Evolutionary conservation across 1,140 invertebrate genomes (phyloP).

Genomic region (Arctopsyche grandis): DNA sequence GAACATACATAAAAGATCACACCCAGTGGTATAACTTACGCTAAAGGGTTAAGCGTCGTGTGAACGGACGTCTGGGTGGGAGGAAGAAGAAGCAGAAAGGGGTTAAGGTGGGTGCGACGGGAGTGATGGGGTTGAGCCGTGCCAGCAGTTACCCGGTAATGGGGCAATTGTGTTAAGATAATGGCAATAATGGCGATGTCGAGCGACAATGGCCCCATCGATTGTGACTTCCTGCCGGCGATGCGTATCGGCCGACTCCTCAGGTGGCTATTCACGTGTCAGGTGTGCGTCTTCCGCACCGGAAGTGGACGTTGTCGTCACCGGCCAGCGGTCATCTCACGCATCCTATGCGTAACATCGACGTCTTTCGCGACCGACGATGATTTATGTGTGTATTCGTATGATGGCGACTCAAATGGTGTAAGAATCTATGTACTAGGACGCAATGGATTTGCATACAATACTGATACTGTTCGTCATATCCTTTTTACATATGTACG

Average conservation of each 20-base stretch:
- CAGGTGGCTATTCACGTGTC: slow-evolving; percentile 3
- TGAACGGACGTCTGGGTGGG: too few species aligned
- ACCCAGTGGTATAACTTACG: background rate
- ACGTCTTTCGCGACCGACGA: too few species aligned
- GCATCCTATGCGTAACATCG: too few species aligned
- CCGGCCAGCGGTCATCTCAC: background rate
- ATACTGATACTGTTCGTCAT: too few species aligned
- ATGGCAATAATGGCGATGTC: slow-evolving; percentile 23
- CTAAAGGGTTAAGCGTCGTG: background rate
- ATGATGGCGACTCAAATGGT: too few species aligned
- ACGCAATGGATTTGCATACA: too few species aligned
- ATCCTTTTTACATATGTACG: too few species aligned
- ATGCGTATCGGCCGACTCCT: background rate
- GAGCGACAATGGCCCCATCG: slow-evolving; percentile 6
- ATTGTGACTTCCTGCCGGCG: slow-evolving; percentile 12
- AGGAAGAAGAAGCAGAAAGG: too few species aligned
- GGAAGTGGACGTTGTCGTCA: background rate
- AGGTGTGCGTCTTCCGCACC: background rate
- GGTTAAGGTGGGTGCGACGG: background rate
- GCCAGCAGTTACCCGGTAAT: background rate
- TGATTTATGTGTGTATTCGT: too few species aligned
- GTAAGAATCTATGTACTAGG: too few species aligned
- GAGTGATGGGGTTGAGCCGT: background rate
- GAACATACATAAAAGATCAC: background rate
- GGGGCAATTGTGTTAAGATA: slow-evolving; percentile 18